Base-by-base conservation (phyloP, 2,797 vertebrate species). In the Lindbergichthys nudifrons region DNA sequence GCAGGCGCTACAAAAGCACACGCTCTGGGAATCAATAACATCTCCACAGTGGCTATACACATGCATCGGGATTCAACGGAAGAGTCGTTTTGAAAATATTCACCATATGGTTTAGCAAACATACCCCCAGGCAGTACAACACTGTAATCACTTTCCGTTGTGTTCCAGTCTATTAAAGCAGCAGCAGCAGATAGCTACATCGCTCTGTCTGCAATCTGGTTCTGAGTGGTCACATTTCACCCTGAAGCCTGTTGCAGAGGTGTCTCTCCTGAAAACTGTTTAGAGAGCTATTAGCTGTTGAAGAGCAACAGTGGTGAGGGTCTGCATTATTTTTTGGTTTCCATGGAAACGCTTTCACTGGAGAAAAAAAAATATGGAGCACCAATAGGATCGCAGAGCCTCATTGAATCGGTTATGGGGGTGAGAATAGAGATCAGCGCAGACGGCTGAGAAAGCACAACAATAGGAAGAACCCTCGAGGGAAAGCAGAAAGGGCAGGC, bases 321-420 rank as follows among this genome's bases (percentile, higher is more conserved):
- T 86, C 84, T 86, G 86, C 85, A 90, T 92, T 93, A 92, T 91
- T 89, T 91, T 90, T 84, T 63, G 68, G 93, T 94, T 94, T 89
- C 94, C 91, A 94, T 93, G 89, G 93, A 87, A 92, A 94, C 93
- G 64, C 14, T 85, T 89, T 87, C 88, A 83, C 66, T 53, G 86
- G 86, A 93, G 26, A 26, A 3, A 26, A 26, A 5, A 36, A 7
- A 32, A 94, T 93, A 80, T 88, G 84, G 90, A 88, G 90, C 90
- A 87, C 87, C 88, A 90, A 90, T 91, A 70, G 82, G 86, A 93
- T 88, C 45, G 78, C 73, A 50, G 86, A 73, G 82, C 70, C 67
- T 90, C 84, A 85, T 67, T 90, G 87, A 90, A 88, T 90, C 79
- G 39, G 89, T 89, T 88, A 90, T 84, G 85, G 86, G 88, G 83